Evolutionary conservation across 2,888 invertebrate species (phyloP).

Genomic region (Marronus borbonicus): DNA sequence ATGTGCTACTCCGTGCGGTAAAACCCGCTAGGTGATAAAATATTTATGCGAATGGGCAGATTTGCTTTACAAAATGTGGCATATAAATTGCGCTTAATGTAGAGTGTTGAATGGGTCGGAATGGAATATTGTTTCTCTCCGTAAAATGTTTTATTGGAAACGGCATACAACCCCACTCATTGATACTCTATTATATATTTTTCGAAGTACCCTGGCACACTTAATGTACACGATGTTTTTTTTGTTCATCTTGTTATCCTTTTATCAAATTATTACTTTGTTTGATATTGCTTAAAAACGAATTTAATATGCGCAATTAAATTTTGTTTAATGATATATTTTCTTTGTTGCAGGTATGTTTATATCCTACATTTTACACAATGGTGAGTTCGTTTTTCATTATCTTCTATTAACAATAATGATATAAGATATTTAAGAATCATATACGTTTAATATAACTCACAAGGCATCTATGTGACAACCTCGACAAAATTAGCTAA

Average conservation of each 20-base stretch:
- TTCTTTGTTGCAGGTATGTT: conserved; percentile 2
- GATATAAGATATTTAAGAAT: too few species aligned
- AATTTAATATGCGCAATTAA: neutral
- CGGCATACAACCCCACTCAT: neutral
- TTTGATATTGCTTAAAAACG: too few species aligned
- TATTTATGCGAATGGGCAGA: conserved; percentile 24
- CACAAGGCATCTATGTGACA: too few species aligned
- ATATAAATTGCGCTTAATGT: conserved; percentile 36
- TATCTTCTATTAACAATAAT: too few species aligned
- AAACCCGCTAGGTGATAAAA: conserved; percentile 26
- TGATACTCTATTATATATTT: neutral
- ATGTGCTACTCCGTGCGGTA: neutral
- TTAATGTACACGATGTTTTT: neutral
- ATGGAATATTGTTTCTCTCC: conserved; percentile 19
- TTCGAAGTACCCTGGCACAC: neutral
- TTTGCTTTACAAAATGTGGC: conserved; percentile 36
- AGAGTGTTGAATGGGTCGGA: conserved; percentile 10
- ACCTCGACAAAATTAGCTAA: too few species aligned
- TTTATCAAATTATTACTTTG: too few species aligned
- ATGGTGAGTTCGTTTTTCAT: too few species aligned
- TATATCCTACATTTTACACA: too few species aligned
- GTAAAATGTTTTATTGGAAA: conserved; percentile 21
- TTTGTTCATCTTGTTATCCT: too few species aligned
- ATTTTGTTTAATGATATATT: neutral
- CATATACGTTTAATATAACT: too few species aligned